Conservation (phyloP, 2,113 vertebrate species). For the Charina bottae region DNA sequence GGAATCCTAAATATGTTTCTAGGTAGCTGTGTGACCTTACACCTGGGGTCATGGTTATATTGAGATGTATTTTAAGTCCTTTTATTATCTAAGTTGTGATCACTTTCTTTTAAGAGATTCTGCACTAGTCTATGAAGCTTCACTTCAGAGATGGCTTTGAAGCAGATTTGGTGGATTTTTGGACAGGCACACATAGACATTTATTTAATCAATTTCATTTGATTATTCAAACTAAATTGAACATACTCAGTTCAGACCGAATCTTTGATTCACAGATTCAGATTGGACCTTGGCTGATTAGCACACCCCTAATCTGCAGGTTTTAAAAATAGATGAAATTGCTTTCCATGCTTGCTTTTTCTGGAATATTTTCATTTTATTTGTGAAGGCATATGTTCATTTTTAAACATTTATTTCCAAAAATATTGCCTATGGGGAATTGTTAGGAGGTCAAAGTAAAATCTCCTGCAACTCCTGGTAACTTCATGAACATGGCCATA, state of each 20-base stretch:
- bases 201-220: neutral
- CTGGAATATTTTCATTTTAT: slow-evolving; percentile 36
- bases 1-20: too few relatives aligned
- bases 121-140: neutral
- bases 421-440: neutral
- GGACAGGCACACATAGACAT: neutral
- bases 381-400: slow-evolving; percentile 8
- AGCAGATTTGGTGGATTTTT: neutral
- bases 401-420: neutral
- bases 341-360: neutral
- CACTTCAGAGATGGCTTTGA: neutral
- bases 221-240: neutral
- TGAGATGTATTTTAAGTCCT: too few relatives aligned
- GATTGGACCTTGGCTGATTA: neutral
- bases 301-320: neutral
- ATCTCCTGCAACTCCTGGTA: neutral
- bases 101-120: slow-evolving; percentile 55
- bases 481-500: neutral
- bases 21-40: too few relatives aligned
- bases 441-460: neutral
- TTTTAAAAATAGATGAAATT: slow-evolving; percentile 22
- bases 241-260: neutral
- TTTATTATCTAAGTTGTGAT: slow-evolving; percentile 63
- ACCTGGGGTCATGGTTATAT: too few relatives aligned
- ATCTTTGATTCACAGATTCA: neutral